Evolutionary conservation across 2,797 vertebrate genomes (phyloP).

Genomic region (Toxotes lorentzi): DNA sequence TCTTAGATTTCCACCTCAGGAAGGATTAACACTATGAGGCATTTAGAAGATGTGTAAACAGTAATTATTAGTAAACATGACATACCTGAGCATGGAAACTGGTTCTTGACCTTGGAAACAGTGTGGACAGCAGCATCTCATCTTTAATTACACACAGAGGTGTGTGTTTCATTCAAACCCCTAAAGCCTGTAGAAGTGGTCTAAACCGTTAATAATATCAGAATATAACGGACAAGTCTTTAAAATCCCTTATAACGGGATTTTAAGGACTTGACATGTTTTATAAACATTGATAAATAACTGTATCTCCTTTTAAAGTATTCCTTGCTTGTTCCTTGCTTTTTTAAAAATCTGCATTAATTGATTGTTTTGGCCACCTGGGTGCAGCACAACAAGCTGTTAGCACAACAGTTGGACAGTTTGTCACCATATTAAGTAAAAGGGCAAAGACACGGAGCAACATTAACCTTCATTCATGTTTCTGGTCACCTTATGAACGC

Average conservation of each 20-base stretch:
- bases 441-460: neutral
- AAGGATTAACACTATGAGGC: neutral
- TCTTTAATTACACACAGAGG: no score
- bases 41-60: slow-evolving; percentile 3
- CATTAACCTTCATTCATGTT: neutral
- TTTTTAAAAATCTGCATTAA: neutral
- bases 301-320: neutral
- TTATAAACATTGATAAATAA: neutral
- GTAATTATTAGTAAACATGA: neutral
- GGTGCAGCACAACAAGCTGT: neutral
- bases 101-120: neutral
- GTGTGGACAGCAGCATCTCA: no score
- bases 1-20: slow-evolving; percentile 1
- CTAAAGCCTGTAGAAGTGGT: neutral
- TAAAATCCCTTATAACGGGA: neutral
- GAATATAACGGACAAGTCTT: no score
- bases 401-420: neutral
- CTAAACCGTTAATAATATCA: neutral
- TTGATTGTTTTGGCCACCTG: neutral
- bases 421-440: neutral
- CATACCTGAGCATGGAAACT: neutral
- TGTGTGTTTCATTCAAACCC: no score
- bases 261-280: neutral
- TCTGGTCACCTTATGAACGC: neutral
- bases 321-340: neutral